A percentile compares a stretch with the other conserved stretches of the same genome.
These are phyloP conservation scores for Samia ricini DNA, from an alignment of 1,140 invertebrate genomes.

Conservation along the genomic window DNA sequence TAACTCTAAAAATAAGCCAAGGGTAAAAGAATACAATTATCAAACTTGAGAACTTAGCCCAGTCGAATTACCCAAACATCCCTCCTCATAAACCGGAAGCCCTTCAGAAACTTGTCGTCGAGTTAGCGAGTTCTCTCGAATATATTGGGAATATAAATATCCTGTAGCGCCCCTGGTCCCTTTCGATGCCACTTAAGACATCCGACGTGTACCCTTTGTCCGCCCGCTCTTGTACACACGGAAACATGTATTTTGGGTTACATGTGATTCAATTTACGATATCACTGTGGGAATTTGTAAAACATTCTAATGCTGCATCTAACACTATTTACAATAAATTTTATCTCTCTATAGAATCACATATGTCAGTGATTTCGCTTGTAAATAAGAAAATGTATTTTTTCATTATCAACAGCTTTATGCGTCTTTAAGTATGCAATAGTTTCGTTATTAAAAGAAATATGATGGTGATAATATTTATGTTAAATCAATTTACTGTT, in stretches of 20 bases:
- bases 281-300: conserved; percentile 25
- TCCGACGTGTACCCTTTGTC: conserved; percentile 26
- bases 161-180: conserved; percentile 33
- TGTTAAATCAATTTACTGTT: no score
- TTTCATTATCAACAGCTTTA: no score
- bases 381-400: no score
- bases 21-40: background rate
- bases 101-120: conserved; percentile 19
- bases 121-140: conserved; percentile 34
- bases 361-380: no score
- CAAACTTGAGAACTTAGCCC: background rate
- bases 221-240: conserved; percentile 1
- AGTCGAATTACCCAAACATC: background rate
- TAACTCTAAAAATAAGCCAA: background rate
- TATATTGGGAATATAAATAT: conserved; percentile 44
- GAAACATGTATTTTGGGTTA: conserved; percentile 30
- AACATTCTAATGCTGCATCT: background rate
- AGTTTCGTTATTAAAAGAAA: no score
- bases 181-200: conserved; percentile 42
- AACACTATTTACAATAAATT: background rate
- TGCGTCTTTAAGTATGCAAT: no score
- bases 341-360: no score
- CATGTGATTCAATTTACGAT: conserved; percentile 9
- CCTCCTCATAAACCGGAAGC: conserved; percentile 15
- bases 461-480: no score